Base-by-base conservation (phyloP, 2,888 invertebrate genomes). In the Malthinus flaveolus region DNA sequence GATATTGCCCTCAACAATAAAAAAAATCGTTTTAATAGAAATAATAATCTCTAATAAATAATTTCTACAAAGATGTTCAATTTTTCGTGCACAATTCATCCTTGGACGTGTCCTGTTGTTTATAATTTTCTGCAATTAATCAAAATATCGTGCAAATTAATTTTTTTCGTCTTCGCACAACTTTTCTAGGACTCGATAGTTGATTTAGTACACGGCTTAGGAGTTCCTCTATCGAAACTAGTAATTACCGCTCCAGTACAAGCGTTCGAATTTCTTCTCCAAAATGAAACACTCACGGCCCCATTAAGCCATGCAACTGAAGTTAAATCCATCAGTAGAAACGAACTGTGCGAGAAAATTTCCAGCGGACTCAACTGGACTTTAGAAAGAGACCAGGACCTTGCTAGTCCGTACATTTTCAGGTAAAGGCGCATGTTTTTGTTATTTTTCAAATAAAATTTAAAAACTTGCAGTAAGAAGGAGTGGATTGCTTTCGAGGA, bases 401-500 rank as follows among this genome's bases (percentile, higher is more conserved):
- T 89, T 61, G 88, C 90, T 0, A 90, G 87, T 57, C 89, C 90
- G 66, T 90, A 90, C 71, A 88, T 89, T 69, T 90, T 88, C 74
- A 82, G 83, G 85, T 85, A 70, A 79, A 47, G 15, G 37, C 12
- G 15, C 4, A 37, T 1, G 12, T 13, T 37, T 1, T 13, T 13
- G 9, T 13, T 1, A 42, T 11, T 42, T 42, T 1, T 15, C 9
- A 5, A 42, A 11, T 23, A n/a, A 5, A 7, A 3, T 42, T 55
- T 33, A 74, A 44, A 33, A 47, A 32, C 51, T 68, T 70, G 7
- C 70, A 87, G 86, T 71, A 83, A 86, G 71, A 82, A 82, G 47
- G 84, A 85, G 10, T 91, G 91, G 90, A 83, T 91, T 49, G 86
- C 90, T 3, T 90, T 89, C 71, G 91, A 91, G 70, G 91, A 91